Conservation (phyloP, 2,797 vertebrate genomes). For the Myotis findleyi region DNA sequence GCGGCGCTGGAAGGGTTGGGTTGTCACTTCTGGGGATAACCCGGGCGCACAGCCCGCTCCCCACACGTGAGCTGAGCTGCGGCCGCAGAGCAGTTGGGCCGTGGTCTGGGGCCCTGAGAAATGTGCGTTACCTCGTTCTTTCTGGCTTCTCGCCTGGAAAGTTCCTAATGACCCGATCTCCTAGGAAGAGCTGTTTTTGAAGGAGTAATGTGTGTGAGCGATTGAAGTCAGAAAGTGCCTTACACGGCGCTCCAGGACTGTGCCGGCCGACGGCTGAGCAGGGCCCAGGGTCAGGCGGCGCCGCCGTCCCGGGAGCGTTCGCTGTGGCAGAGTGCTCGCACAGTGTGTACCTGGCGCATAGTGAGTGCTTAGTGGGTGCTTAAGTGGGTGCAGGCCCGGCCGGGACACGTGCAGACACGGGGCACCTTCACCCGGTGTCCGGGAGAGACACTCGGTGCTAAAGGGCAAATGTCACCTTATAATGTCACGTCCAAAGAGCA, state of each 20-base stretch:
- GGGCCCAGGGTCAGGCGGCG: neutral
- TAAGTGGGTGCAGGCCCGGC: neutral
- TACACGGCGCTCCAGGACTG: neutral
- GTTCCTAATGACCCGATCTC: neutral
- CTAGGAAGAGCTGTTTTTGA: neutral
- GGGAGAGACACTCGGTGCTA: neutral
- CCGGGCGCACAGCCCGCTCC: too few species aligned
- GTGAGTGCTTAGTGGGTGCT: too few species aligned
- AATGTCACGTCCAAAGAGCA: neutral
- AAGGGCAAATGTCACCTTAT: neutral
- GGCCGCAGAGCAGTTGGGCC: neutral
- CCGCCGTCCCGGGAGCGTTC: neutral
- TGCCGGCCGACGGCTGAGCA: too few species aligned
- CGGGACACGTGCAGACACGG: neutral
- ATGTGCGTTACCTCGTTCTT: neutral
- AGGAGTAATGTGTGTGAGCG: neutral
- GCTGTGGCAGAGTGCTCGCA: too few species aligned
- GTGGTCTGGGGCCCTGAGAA: neutral
- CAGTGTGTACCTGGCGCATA: too few species aligned
- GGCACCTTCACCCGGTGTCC: neutral
- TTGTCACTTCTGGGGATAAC: too few species aligned
- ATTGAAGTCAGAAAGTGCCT: neutral
- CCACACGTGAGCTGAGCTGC: neutral
- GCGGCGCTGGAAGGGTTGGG: too few species aligned
- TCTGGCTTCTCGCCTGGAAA: neutral